Base-by-base conservation (phyloP, 2,113 vertebrate species). In the Anarrhichthys ocellatus region DNA sequence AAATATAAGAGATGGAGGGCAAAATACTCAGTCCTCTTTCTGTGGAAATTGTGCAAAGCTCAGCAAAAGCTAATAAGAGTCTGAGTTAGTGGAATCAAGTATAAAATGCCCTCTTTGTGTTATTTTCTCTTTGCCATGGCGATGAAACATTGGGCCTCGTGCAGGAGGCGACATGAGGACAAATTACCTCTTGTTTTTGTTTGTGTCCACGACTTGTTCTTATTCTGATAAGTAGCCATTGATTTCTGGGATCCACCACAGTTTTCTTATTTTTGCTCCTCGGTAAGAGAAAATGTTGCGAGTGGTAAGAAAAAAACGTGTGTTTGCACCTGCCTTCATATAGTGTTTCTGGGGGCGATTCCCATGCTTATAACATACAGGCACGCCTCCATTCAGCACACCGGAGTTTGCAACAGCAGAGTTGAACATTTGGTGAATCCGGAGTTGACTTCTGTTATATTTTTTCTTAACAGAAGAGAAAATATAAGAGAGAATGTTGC, bases 1-100 rank as follows among this genome's bases (percentile, higher is more conserved):
- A 14, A 44, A 5, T 8, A 7, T 20, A 73, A 84, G 52, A 82
- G n/a, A 64, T 18, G 29, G 22, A 44, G 29, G 34, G 40, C 7
- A 61, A 56, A 46, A 34, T 56, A 32, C 29, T 8, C 22, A 10
- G 15, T 34, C 34, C 15, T 74, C 34, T 29, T n/a, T 67, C 34
- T 72, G 34, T 32, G 29, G 56, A 56, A 54, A 32, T 59, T 71
- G 50, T 66, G 29, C 22, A 20, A 52, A 70, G 59, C 56, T 65
- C 59, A 82, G 50, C 20, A 59, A 32, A 52, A 82, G 48, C 70
- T 58, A 24, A 48, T 20, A 0, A 0, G 6, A 68, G 29, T 9
- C 58, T 29, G 9, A 54, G 50, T 54, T 52, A 52, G 18, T 22
- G 9, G 8, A 54, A n/a, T 54, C 22, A 48, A 48, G 46, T 18